A percentile compares a stretch with the other conserved stretches of the same genome.
Evolutionary conservation across 2,888 invertebrate genomes (phyloP).

Genomic region (Oxyscelio sp.): DNA sequence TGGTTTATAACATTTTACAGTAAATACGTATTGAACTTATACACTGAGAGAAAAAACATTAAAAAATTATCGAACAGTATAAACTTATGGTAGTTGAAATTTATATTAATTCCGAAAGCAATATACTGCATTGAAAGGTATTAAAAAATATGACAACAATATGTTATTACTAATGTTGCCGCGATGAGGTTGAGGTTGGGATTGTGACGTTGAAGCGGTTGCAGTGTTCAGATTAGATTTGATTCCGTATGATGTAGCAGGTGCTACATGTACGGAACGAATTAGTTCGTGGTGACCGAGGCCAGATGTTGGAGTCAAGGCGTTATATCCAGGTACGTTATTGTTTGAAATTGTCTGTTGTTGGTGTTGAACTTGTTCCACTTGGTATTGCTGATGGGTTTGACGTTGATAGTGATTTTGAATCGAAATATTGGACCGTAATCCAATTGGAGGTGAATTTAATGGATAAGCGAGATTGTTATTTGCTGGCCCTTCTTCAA

Average conservation of each 20-base stretch:
- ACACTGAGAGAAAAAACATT: no score
- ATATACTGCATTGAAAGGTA: no score
- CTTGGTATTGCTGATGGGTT: conserved; percentile 68
- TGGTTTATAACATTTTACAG: no score
- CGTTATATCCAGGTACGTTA: conserved; percentile 29
- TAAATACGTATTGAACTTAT: no score
- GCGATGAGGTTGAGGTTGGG: conserved; percentile 31
- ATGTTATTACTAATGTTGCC: conserved; percentile 70
- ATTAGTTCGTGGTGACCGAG: conserved; percentile 82
- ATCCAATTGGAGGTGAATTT: conserved; percentile 40
- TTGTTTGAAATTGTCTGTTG: conserved; percentile 51
- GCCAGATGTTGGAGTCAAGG: conserved; percentile 77
- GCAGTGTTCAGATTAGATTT: conserved; percentile 33
- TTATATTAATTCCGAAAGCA: no score
- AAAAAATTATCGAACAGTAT: no score
- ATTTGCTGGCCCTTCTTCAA: conserved; percentile 86
- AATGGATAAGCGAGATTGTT: conserved; percentile 78
- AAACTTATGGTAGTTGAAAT: no score
- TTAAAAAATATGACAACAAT: no score
- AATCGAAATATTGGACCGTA: conserved; percentile 28
- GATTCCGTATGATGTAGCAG: conserved; percentile 70
- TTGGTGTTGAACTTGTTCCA: conserved; percentile 60
- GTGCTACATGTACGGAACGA: conserved; percentile 79
- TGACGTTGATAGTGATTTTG: conserved; percentile 63
- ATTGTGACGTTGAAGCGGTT: conserved; percentile 34